Percentiles rank a stretch among this genome's conserved stretches.
Evolutionary conservation across 2,113 vertebrate genomes (phyloP).

Genomic region (Trachemys scripta): DNA sequence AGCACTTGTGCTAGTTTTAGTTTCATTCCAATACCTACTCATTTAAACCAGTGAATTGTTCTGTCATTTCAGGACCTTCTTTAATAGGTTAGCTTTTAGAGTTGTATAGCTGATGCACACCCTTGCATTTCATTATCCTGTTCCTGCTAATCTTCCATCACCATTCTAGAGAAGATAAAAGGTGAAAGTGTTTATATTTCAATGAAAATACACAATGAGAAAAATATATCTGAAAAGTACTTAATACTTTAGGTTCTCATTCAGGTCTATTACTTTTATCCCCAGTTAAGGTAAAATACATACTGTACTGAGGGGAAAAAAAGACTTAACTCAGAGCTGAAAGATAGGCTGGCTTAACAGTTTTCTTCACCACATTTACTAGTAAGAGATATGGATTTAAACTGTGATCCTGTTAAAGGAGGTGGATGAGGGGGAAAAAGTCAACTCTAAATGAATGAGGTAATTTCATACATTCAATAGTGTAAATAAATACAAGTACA

Average conservation of each 20-base stretch:
- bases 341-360: not conserved
- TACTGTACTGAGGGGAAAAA: not conserved
- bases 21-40: not conserved
- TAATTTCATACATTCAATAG: slow-evolving; percentile 33
- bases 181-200: not conserved
- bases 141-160: not conserved
- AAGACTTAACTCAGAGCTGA: not conserved
- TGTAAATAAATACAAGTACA: slow-evolving; percentile 64
- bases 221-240: too few species aligned
- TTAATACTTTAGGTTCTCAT: fast-evolving
- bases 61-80: not conserved
- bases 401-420: not conserved
- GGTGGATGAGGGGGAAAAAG: not conserved
- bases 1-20: not conserved
- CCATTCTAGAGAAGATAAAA: slow-evolving; percentile 9
- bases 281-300: not conserved
- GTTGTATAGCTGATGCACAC: slow-evolving; percentile 30
- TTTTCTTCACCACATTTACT: not conserved
- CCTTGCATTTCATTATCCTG: not conserved
- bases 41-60: not conserved
- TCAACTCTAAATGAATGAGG: slow-evolving; percentile 33
- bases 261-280: not conserved
- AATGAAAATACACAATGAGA: slow-evolving; percentile 26
- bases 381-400: not conserved
- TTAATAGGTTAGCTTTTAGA: not conserved